Percentiles rank a stretch among this genome's conserved stretches.
Conservation (phyloP, 1,140 invertebrate genomes). For the Eulimnadia texana region DNA sequence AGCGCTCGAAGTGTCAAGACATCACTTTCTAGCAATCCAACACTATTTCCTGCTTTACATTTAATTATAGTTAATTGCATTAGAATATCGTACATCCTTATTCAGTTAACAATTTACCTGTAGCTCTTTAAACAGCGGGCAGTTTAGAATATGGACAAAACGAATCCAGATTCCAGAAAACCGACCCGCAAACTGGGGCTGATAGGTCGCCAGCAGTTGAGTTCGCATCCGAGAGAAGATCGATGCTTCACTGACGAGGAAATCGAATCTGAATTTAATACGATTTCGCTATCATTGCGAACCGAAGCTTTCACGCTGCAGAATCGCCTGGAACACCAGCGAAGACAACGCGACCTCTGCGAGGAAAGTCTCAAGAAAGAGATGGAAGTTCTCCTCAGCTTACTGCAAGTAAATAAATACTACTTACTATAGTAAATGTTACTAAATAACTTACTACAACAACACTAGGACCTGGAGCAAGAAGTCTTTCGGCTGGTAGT, state of each 20-base stretch:
- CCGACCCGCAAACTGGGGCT: too few species aligned
- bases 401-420: background rate
- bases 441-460: background rate
- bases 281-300: conserved; percentile 3
- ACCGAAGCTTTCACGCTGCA: conserved; percentile 4
- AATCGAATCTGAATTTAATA: conserved; percentile 2
- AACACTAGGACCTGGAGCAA: background rate
- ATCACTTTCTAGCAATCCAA: too few species aligned
- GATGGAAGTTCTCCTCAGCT: background rate
- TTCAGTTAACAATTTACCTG: too few species aligned
- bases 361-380: conserved; percentile 5
- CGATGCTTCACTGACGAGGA: conserved; percentile 4
- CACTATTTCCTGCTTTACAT: too few species aligned
- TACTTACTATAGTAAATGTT: background rate
- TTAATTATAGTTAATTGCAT: too few species aligned
- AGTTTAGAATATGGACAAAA: too few species aligned
- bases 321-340: conserved; percentile 8
- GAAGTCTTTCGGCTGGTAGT: background rate
- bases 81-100: too few species aligned
- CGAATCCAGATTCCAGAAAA: too few species aligned
- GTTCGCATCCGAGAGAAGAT: background rate
- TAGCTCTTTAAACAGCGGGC: too few species aligned
- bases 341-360: background rate
- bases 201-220: too few species aligned
- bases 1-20: too few species aligned